Evolutionary conservation across 2,888 invertebrate species (phyloP).

Genomic region (Drosophila pseudotalamancana): DNA sequence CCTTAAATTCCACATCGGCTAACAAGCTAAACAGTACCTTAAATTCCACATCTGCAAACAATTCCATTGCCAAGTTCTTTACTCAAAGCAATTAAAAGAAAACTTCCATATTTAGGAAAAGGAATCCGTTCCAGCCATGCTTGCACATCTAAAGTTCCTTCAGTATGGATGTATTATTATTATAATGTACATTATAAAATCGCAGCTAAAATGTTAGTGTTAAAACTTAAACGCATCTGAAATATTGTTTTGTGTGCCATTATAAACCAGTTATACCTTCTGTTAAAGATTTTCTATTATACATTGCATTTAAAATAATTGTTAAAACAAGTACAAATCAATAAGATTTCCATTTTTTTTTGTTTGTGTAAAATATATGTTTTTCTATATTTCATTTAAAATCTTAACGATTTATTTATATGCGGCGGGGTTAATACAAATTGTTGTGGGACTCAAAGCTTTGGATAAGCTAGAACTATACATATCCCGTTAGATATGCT

Average conservation of each 20-base stretch:
- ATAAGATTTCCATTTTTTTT: not conserved
- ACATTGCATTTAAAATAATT: not conserved
- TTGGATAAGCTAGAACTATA: too few relatives aligned
- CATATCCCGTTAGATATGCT: too few relatives aligned
- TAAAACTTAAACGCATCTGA: too few relatives aligned
- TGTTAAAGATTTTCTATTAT: not conserved
- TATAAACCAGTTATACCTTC: not conserved
- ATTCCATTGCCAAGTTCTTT: constrained; percentile 76
- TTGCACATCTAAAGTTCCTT: constrained; percentile 8
- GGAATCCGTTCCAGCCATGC: too few relatives aligned
- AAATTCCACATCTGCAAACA: constrained; percentile 38
- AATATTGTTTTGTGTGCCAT: not conserved
- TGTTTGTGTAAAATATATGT: not conserved
- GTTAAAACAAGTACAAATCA: not conserved
- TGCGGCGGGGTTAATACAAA: too few relatives aligned
- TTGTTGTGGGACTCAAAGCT: too few relatives aligned
- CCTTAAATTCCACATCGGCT: constrained; percentile 33
- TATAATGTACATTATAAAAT: too few relatives aligned
- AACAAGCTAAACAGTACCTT: constrained; percentile 47
- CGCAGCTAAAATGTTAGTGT: too few relatives aligned
- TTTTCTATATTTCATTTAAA: not conserved
- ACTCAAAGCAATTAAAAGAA: constrained; percentile 65
- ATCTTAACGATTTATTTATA: too few relatives aligned
- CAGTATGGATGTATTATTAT: not conserved
- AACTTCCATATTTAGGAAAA: too few relatives aligned